Percentiles rank a stretch among this genome's conserved stretches.
Conservation (phyloP, 2,113 vertebrate genomes). For the Thamnophis sirtalis region DNA sequence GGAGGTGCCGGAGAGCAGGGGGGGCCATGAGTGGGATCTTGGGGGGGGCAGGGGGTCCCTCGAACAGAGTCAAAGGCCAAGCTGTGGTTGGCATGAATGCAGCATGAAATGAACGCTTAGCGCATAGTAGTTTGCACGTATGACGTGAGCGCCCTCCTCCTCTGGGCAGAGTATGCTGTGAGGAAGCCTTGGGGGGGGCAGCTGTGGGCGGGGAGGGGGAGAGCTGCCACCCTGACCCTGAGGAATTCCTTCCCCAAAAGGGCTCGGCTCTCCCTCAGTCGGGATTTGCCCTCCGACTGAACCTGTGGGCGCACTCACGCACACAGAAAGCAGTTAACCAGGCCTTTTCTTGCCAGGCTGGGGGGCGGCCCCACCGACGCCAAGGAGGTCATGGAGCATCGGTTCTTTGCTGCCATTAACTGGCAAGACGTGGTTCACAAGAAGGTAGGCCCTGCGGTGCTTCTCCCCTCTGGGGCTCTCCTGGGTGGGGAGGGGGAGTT, state of each 20-base stretch:
- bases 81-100: neutral
- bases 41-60: neutral
- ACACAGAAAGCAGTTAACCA: fast-evolving
- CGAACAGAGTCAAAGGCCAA: neutral
- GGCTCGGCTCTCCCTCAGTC: neutral
- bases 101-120: neutral
- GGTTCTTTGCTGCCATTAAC: constrained; percentile 84
- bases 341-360: constrained; percentile 70
- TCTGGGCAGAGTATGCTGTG: neutral
- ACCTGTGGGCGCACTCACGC: no score
- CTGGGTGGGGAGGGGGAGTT: neutral
- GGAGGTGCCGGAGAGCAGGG: neutral
- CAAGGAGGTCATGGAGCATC: constrained; percentile 92
- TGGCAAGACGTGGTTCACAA: constrained; percentile 91
- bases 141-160: neutral
- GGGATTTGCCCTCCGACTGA: neutral
- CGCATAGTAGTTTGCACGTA: neutral
- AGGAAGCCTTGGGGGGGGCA: fast-evolving
- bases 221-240: no score
- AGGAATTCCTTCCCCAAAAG: neutral
- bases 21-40: neutral
- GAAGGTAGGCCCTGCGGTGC: constrained; percentile 70
- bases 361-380: constrained; percentile 87
- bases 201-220: neutral
- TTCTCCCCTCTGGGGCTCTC: neutral